Percentiles rank a stretch among this genome's conserved stretches.
Conservation (phyloP, 2,113 vertebrate genomes). For the human (Homo sapiens) region GRCh38 chr22:45941501-45942000, state of each 20-base stretch:
- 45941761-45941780: not conserved
- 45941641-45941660: accelerated
- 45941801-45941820: not conserved
- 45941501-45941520: too few species aligned
- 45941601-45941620: accelerated
- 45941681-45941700: not conserved
- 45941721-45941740: accelerated
- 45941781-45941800: not conserved
- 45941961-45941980: not conserved
- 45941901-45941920: too few species aligned
- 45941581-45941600: accelerated
- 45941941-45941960: accelerated
- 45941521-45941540: too few species aligned
- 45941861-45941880: not conserved
- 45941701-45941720: not conserved
- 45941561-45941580: accelerated
- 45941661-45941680: accelerated
- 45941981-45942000: not conserved
- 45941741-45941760: not conserved
- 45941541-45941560: not conserved
- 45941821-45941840: accelerated
- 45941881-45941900: accelerated
- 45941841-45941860: accelerated
- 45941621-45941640: not conserved
- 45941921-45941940: not conserved